Evolutionary conservation across 2,888 invertebrate species (phyloP), one percentile per base, ranked within the genome.

Genomic region (Dasysyrphus albostriatus): DNA sequence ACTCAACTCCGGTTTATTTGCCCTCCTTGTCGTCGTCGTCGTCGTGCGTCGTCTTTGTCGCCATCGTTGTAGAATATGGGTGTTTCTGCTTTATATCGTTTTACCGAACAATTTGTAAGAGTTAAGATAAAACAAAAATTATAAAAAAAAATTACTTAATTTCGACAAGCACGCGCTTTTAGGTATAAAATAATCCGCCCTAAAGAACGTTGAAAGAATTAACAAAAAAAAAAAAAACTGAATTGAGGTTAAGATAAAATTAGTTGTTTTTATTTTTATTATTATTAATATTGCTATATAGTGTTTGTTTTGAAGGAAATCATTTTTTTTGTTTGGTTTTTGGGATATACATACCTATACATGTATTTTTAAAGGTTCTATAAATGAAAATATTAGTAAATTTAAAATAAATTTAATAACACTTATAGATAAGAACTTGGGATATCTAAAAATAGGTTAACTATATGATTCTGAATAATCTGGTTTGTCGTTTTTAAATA

Each of bases 131-230:
- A 32, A 24, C 14, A 29, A 14, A 44, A 42, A 63, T 29, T 5
- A 44, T 44, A 44, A 29, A 63, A 19, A 63, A 63, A 42, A 61
- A 39, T 44, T 61, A 44, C 61, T 61, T 61, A 61, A 61, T 61
- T 24, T 44, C 39, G 12, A 59, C 39, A 19, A 61, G 61, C 61
- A 61, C 61, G 8, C 39, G 14, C 59, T 61, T 61, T 61, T 8
- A 24, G 59, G 34, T 42, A 24, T 8, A 7, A 59, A 24, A 58
- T 58, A 58, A 58, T 16, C 59, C 51, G 51, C 24, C 29, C 24
- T 19, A 56, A 56, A n/a, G 29, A 56, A 56, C 51, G 24, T 56
- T 8, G 49, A 19, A 24, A 24, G 58, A 37, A 37, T 58, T 37
- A 37, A 37, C 34, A 39, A 42, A 44, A 7, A n/a, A 19, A 39